A percentile compares a stretch with the other conserved stretches of the same genome.
These are phyloP conservation scores for Falcunculus frontatus DNA, from an alignment of 2,113 vertebrate species.

Conservation along the genomic window DNA sequence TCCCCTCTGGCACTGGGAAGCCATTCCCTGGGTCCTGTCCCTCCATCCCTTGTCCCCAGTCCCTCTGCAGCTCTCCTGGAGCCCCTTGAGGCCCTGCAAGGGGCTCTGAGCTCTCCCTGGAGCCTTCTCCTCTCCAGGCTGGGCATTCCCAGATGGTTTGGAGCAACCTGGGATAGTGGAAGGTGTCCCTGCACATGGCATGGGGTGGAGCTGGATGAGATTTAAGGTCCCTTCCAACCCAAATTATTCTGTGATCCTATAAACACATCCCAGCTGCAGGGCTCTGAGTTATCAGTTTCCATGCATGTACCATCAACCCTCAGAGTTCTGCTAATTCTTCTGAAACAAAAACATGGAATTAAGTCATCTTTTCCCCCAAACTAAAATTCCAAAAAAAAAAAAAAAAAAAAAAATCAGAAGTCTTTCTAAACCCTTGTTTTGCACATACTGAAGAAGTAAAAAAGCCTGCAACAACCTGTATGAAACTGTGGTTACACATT, in stretches of 20 bases:
- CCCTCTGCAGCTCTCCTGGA: neutral
- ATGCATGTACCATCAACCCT: neutral
- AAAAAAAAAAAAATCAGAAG: neutral
- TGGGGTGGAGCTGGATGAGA: neutral
- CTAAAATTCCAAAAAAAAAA: neutral
- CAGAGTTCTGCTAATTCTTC: neutral
- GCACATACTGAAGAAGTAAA: neutral
- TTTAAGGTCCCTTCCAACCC: neutral
- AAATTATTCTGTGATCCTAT: neutral
- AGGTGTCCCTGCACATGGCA: neutral
- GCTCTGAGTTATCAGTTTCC: neutral
- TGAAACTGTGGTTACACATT: neutral
- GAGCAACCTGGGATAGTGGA: fast-evolving
- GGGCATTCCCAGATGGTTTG: neutral
- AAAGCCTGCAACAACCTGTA: neutral
- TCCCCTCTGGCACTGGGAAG: neutral
- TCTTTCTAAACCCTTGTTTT: neutral
- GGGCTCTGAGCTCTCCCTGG: neutral
- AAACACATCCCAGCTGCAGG: neutral
- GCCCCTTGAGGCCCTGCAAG: neutral
- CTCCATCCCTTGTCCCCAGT: neutral
- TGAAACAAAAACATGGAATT: neutral
- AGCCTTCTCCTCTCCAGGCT: neutral
- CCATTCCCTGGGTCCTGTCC: neutral
- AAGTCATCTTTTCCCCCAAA: neutral